Conservation (phyloP, 1,140 invertebrate species). For the Arion vulgaris region DNA sequence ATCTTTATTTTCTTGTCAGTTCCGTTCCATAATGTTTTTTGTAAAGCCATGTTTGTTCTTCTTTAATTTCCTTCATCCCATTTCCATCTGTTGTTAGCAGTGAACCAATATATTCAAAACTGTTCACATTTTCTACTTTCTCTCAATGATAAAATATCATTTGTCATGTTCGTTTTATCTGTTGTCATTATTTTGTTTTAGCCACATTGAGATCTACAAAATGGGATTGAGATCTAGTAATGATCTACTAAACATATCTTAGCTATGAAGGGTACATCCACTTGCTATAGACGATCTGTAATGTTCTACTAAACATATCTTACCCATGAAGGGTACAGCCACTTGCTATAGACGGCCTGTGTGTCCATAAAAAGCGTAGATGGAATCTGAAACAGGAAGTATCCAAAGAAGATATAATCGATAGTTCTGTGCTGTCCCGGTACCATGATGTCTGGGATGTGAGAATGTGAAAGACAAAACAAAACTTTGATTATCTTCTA, state of each 20-base stretch:
- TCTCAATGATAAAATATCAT: background rate
- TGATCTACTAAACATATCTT: background rate
- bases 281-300: background rate
- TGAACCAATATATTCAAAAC: no score
- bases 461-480: no score
- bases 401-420: constrained; percentile 40
- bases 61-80: no score
- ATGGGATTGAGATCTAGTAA: background rate
- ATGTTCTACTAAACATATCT: constrained; percentile 3
- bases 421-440: background rate
- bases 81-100: no score
- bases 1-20: no score
- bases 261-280: background rate
- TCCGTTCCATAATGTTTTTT: no score
- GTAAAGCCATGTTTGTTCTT: no score
- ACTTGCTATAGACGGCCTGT: constrained; percentile 38
- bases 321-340: constrained; percentile 43
- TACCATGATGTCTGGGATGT: constrained; percentile 11
- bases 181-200: background rate
- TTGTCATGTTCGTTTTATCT: background rate
- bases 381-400: constrained; percentile 44
- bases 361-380: constrained; percentile 43
- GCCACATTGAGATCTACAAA: background rate
- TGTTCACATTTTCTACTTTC: no score
- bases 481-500: no score